Base-by-base conservation (phyloP, 2,888 invertebrate species). In the Notocelia uddmanniana region DNA sequence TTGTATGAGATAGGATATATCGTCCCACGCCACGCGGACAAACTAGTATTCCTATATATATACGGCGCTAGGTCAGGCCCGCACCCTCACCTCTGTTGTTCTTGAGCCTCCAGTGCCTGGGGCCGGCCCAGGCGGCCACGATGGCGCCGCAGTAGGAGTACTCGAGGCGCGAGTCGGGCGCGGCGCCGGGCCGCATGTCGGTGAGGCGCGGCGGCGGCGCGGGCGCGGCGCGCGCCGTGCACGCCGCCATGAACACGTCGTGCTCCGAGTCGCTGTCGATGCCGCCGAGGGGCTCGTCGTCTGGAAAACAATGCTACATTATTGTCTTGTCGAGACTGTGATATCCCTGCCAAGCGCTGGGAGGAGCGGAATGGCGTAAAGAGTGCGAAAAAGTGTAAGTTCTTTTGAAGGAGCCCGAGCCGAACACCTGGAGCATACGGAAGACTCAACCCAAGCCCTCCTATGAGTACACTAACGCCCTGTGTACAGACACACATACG, bases 31-130 rank as follows among this genome's bases (percentile, higher is more conserved):
- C n/a, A n/a, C n/a, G n/a, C n/a, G n/a, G n/a, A n/a, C n/a, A n/a
- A n/a, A n/a, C n/a, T n/a, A n/a, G n/a, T n/a, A n/a, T n/a, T n/a
- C n/a, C n/a, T n/a, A n/a, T n/a, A n/a, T n/a, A 26, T 21, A 15
- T 41, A 1, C n/a, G 34, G 57, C 31, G n/a, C n/a, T 10, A n/a
- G 18, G 18, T 18, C 6, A 18, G 10, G n/a, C 11, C 3, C 6
- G 18, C 9, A 34, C 95, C 92, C 92, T 0, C 83, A 91, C 90
- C 85, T 77, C 87, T 80, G 79, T 91, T 89, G 77, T 94, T 94
- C 82, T 94, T 95, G 55, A 96, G 95, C 79, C 96, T 96, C 98
- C 98, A 98, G 88, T 98, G 97, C 57, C 95, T 93, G 37, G 98
- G 97, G 0, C 98, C 98, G 23, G 97, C 97, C 97, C 97, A 98